Base-by-base conservation (phyloP, 2,797 vertebrate genomes). In the Cyclopterus lumpus region DNA sequence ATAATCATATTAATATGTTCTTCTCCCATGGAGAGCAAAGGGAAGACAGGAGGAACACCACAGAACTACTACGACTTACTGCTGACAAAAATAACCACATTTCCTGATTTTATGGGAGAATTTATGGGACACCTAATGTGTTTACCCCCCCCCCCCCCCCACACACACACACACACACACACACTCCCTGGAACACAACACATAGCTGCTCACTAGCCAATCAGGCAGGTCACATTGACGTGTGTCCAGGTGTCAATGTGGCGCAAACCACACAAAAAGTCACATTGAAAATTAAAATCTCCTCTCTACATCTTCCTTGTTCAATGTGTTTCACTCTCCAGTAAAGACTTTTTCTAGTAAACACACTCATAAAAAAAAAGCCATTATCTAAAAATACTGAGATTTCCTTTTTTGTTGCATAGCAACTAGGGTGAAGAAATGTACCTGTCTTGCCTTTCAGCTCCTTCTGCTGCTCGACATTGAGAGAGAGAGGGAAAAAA, bases 361-460 rank as follows among this genome's bases (percentile, higher is more conserved):
- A 75, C 64, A 64, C 62, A 4, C 9, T 22, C 1, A 57, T 32
- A 20, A 10, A 4, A 51, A 22, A 3, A 57, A 76, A 77, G 42
- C 49, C 75, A 53, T 74, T 57, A 65, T 75, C 63, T 79, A 73
- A 78, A 85, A 84, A 67, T 77, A 81, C 70, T 62, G 1, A 66
- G 2, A 68, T 77, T 79, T 24, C 54, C 49, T 73, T 58, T 75
- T 71, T 67, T 22, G 84, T 89, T 85, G 89, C 91, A 64, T 91
- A 80, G 91, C 91, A 89, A 92, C 91, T 84, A 82, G 44, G 55
- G 72, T 46, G 66, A 74, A 40, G 42, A 76, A 53, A 74, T 65
- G 61, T 54, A 67, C 38, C 68, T 66, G 11, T 11, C 22, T n/a
- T 16, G 71, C 44, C n/a, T 72, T 75, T 80, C 34, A 59, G 71